phyloP scores from a whole-genome alignment of 2,888 invertebrate genomes.

The Drosophila cyrtoloma region DNA sequence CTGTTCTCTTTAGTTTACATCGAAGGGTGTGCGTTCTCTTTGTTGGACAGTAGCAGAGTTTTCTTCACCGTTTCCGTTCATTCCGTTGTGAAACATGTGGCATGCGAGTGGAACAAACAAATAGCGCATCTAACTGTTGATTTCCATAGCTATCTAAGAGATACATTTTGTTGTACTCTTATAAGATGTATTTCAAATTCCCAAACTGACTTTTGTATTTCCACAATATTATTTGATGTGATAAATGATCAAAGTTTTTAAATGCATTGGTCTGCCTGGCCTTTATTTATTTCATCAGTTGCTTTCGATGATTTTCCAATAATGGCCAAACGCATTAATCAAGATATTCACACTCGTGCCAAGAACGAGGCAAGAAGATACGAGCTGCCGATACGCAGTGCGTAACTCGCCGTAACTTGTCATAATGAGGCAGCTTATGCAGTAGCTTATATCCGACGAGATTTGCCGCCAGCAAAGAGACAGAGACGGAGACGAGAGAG shows the following conservation, averaged over 20 bases:
- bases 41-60: conserved; percentile 62
- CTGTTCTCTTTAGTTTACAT: conserved; percentile 7
- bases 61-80: conserved; percentile 35
- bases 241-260: background rate
- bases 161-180: conserved; percentile 41
- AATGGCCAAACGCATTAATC: conserved; percentile 63
- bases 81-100: conserved; percentile 32
- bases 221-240: background rate
- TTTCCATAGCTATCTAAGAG: conserved; percentile 48
- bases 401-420: conserved; percentile 66
- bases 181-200: background rate
- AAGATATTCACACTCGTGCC: conserved; percentile 57
- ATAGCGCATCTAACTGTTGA: conserved; percentile 66
- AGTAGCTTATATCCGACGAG: conserved; percentile 45
- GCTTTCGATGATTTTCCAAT: conserved; percentile 38
- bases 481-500: background rate
- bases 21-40: conserved; percentile 25
- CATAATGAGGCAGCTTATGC: conserved; percentile 62
- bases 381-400: conserved; percentile 39
- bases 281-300: conserved; percentile 2
- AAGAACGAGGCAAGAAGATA: conserved; percentile 38
- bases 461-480: conserved; percentile 28
- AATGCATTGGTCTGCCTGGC: background rate
- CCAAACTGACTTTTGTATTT: background rate
- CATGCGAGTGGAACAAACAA: conserved; percentile 63